phyloP scores from a whole-genome alignment of 1,140 invertebrate genomes.

The Plodia interpunctella region DNA sequence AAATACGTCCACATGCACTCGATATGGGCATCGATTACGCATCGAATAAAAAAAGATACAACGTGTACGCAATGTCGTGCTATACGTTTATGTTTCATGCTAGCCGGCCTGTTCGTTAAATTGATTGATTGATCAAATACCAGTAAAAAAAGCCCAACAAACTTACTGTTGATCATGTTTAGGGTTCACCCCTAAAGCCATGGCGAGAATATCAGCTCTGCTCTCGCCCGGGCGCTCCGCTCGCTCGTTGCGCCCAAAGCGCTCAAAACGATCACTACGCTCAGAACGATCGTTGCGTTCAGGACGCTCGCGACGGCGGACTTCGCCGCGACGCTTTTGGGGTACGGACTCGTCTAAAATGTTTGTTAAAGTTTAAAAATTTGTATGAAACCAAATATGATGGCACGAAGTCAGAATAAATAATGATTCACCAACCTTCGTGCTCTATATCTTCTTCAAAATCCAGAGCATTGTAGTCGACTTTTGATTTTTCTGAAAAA shows the following conservation, averaged over 20 bases:
- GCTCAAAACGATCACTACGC: not conserved
- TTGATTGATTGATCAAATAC: not conserved
- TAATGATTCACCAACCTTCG: slow-evolving; percentile 43
- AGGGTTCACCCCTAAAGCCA: slow-evolving; percentile 51
- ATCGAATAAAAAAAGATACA: too few species aligned
- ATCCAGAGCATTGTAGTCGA: slow-evolving; percentile 65
- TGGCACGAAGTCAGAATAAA: too few species aligned
- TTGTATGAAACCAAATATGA: too few species aligned
- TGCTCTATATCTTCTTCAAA: slow-evolving; percentile 66
- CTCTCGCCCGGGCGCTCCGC: slow-evolving; percentile 20
- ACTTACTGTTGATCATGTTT: slow-evolving; percentile 36
- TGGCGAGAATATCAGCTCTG: slow-evolving; percentile 41
- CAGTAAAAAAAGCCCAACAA: too few species aligned
- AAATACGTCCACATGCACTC: too few species aligned
- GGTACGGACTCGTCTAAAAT: slow-evolving; percentile 22
- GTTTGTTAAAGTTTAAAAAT: too few species aligned
- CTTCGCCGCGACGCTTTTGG: slow-evolving; percentile 15
- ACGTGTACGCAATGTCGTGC: too few species aligned
- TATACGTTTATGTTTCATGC: too few species aligned
- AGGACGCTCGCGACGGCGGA: not conserved
- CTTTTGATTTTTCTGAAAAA: slow-evolving; percentile 44
- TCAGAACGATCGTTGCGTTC: not conserved
- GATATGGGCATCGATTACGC: too few species aligned
- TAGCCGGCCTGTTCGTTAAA: too few species aligned
- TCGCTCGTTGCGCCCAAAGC: not conserved